Conservation (phyloP, 1,140 invertebrate genomes). For the Trichogramma pretiosum region DNA sequence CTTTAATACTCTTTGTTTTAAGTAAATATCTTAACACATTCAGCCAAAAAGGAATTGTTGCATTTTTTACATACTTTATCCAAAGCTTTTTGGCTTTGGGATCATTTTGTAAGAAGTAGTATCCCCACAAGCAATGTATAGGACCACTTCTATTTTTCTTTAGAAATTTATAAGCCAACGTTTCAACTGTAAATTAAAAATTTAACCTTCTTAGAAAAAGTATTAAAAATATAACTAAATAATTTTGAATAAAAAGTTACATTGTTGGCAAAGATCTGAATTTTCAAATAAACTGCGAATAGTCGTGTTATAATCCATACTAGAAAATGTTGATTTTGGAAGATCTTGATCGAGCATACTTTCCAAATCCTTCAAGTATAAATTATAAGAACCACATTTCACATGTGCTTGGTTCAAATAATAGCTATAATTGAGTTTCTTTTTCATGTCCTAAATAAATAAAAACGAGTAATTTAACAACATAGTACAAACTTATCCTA, state of each 20-base stretch:
- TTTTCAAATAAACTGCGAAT: background rate
- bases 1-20: too few species aligned
- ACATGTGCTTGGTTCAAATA: background rate
- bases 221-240: background rate
- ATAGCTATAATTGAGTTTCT: background rate
- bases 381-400: background rate
- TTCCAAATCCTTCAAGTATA: conserved; percentile 4
- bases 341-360: background rate
- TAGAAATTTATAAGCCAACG: background rate
- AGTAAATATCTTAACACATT: too few species aligned
- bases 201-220: background rate
- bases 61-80: background rate
- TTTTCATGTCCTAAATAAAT: background rate
- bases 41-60: background rate
- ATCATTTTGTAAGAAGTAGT: conserved; percentile 1
- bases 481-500: background rate
- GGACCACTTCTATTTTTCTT: background rate
- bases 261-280: background rate
- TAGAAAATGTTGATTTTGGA: background rate
- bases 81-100: background rate
- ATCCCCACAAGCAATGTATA: background rate
- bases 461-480: background rate
- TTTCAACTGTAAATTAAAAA: conserved; percentile 1
- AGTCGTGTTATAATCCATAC: background rate
- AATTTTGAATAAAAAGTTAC: background rate